Base-by-base conservation (phyloP, 2,888 invertebrate species). In the Byasa hedistus region DNA sequence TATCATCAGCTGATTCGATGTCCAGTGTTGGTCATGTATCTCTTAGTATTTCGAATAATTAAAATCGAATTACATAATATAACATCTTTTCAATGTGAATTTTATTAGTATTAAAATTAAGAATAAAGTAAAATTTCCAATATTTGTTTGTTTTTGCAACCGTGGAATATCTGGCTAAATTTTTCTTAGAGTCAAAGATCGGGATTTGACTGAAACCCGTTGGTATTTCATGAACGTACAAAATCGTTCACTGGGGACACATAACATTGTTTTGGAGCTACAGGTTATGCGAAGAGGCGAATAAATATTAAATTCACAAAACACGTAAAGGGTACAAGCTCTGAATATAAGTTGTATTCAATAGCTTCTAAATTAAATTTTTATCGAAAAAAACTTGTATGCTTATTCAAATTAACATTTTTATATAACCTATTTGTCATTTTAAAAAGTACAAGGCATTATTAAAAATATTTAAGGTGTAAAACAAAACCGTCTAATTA, bases 221-320 rank as follows among this genome's bases (percentile, higher is more conserved):
- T 82, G 86, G 84, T 86, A 86, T 86, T 86, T 85, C 86, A 86
- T 84, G 83, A 79, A 76, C 77, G 74, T 71, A 73, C 66, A 78
- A 76, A 83, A 73, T 81, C 74, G 81, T 70, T 70, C 86, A 69
- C 85, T 57, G 58, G 87, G 86, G 87, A 84, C 78, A 73, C 77
- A 83, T 85, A 83, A 81, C 78, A 77, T 77, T 76, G 76, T 73
- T 72, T 79, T 73, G 73, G 75, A 75, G 71, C 76, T 75, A 71
- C 74, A 75, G 77, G 75, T 72, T 72, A 75, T 73, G 70, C 67
- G 69, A 68, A 73, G 73, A 79, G 77, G 76, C 79, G 79, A 79
- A 81, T 78, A 77, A 79, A 75, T 75, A 73, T 71, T 70, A 66
- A 70, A 75, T 73, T 74, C 76, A 76, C 76, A 75, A 78, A 77